Evolutionary conservation across 1,140 invertebrate species (phyloP).

Genomic region (Paramacrobiotus metropolitanus): DNA sequence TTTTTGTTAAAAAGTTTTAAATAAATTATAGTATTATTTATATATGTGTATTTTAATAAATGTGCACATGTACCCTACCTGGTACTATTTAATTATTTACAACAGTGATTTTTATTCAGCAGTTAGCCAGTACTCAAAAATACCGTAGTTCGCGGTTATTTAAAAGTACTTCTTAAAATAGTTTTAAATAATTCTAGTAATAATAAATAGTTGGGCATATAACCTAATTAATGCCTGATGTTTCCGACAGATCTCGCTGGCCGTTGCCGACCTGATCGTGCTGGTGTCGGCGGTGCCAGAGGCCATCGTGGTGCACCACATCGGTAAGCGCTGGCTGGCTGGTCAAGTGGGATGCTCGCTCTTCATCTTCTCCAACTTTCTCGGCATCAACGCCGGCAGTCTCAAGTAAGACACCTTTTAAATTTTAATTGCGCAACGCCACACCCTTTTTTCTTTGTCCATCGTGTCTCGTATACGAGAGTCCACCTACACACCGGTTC

Average conservation of each 20-base stretch:
- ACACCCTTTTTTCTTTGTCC: background rate
- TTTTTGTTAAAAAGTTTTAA: background rate
- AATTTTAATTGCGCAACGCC: too few species aligned
- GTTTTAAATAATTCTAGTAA: background rate
- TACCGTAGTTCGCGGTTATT: background rate
- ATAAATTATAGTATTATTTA: background rate
- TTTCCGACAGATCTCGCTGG: slow-evolving; percentile 26
- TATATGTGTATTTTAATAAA: too few species aligned
- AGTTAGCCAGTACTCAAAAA: background rate
- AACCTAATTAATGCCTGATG: background rate
- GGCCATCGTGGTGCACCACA: slow-evolving; percentile 33
- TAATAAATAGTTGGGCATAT: background rate
- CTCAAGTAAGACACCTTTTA: too few species aligned
- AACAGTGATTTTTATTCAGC: too few species aligned
- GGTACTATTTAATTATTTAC: too few species aligned
- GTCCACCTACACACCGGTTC: too few species aligned
- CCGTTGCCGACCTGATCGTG: slow-evolving; percentile 33
- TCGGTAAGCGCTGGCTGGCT: slow-evolving; percentile 33
- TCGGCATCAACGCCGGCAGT: slow-evolving; percentile 31
- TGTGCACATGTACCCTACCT: too few species aligned
- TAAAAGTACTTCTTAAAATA: background rate
- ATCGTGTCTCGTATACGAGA: too few species aligned
- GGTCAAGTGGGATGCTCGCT: slow-evolving; percentile 32
- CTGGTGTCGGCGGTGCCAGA: slow-evolving; percentile 32
- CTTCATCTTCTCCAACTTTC: slow-evolving; percentile 37